phyloP scores from a whole-genome alignment of 1,140 invertebrate genomes.

The Battus philenor region DNA sequence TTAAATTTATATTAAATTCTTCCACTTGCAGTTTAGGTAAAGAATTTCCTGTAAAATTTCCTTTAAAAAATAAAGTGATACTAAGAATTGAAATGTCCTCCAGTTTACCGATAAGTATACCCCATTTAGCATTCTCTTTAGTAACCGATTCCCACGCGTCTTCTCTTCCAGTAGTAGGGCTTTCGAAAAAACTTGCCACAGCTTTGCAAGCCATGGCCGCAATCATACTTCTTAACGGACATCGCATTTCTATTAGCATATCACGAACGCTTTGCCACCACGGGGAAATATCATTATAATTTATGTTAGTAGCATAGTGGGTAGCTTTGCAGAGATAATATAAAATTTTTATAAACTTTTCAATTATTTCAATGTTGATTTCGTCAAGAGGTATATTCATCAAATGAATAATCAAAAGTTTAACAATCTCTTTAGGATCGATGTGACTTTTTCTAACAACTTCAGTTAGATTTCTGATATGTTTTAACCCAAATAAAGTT shows the following conservation, averaged over 20 bases:
- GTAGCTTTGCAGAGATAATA: constrained; percentile 62
- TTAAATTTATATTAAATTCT: constrained; percentile 82
- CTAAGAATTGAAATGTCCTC: constrained; percentile 91
- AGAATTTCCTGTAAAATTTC: constrained; percentile 45
- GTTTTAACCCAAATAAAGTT: constrained; percentile 76
- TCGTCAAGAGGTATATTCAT: constrained; percentile 75
- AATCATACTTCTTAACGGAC: constrained; percentile 83
- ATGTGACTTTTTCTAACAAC: constrained; percentile 76
- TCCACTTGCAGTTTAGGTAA: constrained; percentile 78
- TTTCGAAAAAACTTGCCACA: constrained; percentile 76
- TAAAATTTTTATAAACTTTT: constrained; percentile 68
- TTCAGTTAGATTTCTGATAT: constrained; percentile 67
- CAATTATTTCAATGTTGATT: constrained; percentile 71
- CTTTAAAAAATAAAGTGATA: constrained; percentile 79
- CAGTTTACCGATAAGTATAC: constrained; percentile 89
- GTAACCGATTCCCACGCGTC: constrained; percentile 90
- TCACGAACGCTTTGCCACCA: constrained; percentile 87
- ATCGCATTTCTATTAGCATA: constrained; percentile 81
- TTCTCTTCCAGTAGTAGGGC: constrained; percentile 71
- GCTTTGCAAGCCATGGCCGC: constrained; percentile 86
- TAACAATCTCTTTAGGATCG: constrained; percentile 77
- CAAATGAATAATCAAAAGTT: constrained; percentile 82
- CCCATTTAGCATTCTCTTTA: constrained; percentile 90
- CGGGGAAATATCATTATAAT: constrained; percentile 81
- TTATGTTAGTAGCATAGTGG: constrained; percentile 58